Percentiles rank a stretch among this genome's conserved stretches.
phyloP scores from a whole-genome alignment of 35 echinoderm and acorn worm species.

The Heliocidaris erythrogramma region DNA sequence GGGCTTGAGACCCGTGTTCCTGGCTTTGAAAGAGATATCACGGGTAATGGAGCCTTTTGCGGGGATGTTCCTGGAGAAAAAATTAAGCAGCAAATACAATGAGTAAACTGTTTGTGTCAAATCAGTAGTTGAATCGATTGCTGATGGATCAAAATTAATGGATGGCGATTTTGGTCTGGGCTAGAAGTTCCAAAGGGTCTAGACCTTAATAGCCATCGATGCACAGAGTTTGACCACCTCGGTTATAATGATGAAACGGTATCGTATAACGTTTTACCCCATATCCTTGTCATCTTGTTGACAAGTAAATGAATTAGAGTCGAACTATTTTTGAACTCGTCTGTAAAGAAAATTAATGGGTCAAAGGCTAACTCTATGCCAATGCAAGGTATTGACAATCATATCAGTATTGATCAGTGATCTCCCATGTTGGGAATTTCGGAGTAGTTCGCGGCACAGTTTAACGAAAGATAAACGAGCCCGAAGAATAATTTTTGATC shows the following conservation, averaged over 20 bases:
- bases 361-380: too few relatives aligned
- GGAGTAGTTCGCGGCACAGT: too few relatives aligned
- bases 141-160: background rate
- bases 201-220: background rate
- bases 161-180: background rate
- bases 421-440: too few relatives aligned
- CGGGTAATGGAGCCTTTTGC: background rate
- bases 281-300: too few relatives aligned
- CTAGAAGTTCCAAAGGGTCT: background rate
- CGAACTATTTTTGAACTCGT: too few relatives aligned
- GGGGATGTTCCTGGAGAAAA: background rate
- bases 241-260: background rate
- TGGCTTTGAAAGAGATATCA: background rate
- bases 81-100: background rate
- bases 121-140: background rate
- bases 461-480: too few relatives aligned
- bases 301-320: too few relatives aligned
- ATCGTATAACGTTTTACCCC: too few relatives aligned
- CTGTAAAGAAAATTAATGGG: too few relatives aligned
- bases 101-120: background rate
- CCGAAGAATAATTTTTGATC: too few relatives aligned
- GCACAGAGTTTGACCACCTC: background rate
- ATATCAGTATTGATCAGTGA: too few relatives aligned
- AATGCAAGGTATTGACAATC: too few relatives aligned
- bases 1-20: constrained; percentile 13